phyloP scores from a whole-genome alignment of 2,797 vertebrate genomes.

The Peromyscus eremicus region DNA sequence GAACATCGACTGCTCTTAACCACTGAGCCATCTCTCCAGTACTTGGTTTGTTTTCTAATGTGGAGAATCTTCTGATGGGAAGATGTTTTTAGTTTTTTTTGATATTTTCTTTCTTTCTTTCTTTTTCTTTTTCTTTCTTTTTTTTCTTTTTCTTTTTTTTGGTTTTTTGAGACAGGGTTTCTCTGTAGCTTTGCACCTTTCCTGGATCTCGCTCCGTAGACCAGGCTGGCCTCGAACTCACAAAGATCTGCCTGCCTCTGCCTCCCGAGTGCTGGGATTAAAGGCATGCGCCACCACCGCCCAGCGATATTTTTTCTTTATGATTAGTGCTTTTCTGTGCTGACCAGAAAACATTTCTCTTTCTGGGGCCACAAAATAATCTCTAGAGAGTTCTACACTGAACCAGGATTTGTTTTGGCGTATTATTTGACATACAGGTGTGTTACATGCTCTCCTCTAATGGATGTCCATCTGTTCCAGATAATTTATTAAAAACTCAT shows the following conservation, averaged over 20 bases:
- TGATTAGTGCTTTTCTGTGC: conserved; percentile 44
- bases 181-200: no score
- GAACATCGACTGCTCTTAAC: neutral
- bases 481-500: conserved; percentile 57
- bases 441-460: neutral
- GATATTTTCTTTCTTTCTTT: conserved; percentile 1
- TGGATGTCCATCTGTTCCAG: neutral
- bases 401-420: conserved; percentile 9
- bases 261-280: no score
- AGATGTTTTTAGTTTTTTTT: conserved; percentile 46
- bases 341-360: conserved; percentile 29
- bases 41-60: neutral
- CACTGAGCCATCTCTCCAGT: neutral
- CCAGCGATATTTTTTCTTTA: conserved; percentile 38
- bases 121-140: no score
- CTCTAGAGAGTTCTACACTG: neutral
- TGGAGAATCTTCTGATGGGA: conserved; percentile 36
- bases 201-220: no score
- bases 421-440: neutral
- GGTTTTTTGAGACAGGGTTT: no score
- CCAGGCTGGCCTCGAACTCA: no score
- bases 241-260: no score
- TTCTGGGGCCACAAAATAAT: conserved; percentile 48
- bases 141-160: no score
- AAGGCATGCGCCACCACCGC: no score